These are phyloP conservation scores for Babylonia areolata DNA, from an alignment of 1,140 invertebrate genomes.

Conservation along the genomic window DNA sequence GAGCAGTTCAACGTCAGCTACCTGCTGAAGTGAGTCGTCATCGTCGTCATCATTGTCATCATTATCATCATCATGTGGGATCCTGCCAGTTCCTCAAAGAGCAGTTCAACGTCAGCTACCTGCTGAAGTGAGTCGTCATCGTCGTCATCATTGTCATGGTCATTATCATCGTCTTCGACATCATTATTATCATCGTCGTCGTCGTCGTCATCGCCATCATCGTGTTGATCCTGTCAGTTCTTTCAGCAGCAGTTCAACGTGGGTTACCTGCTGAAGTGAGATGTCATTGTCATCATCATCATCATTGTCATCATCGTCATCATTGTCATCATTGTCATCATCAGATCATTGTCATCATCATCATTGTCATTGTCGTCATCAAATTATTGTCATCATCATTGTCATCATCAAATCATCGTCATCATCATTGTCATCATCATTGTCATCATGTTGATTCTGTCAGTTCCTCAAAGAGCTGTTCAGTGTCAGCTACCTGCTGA, in stretches of 20 bases:
- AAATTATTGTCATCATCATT: neutral
- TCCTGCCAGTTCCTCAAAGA: no score
- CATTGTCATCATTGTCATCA: neutral
- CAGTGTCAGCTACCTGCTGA: no score
- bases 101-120: neutral
- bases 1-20: slow-evolving; percentile 90
- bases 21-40: slow-evolving; percentile 85
- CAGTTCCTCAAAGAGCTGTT: no score
- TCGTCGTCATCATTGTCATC: neutral
- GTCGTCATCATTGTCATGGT: neutral
- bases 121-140: neutral
- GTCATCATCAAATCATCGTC: slow-evolving; percentile 20
- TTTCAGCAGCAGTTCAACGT: neutral
- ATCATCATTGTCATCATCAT: slow-evolving; percentile 21
- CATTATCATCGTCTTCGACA: neutral
- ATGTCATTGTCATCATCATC: neutral
- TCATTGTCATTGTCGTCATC: neutral
- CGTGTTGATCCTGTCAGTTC: neutral
- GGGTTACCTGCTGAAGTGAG: neutral
- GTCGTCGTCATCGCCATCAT: neutral
- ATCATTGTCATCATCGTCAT: neutral
- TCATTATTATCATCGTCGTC: slow-evolving; percentile 12
- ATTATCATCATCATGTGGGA: neutral
- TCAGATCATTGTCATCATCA: neutral
- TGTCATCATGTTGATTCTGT: neutral